A percentile compares a stretch with the other conserved stretches of the same genome.
These are phyloP conservation scores for Caenorhabditis japonica DNA, from an alignment of 2,888 invertebrate genomes.

Conservation along the genomic window DNA sequence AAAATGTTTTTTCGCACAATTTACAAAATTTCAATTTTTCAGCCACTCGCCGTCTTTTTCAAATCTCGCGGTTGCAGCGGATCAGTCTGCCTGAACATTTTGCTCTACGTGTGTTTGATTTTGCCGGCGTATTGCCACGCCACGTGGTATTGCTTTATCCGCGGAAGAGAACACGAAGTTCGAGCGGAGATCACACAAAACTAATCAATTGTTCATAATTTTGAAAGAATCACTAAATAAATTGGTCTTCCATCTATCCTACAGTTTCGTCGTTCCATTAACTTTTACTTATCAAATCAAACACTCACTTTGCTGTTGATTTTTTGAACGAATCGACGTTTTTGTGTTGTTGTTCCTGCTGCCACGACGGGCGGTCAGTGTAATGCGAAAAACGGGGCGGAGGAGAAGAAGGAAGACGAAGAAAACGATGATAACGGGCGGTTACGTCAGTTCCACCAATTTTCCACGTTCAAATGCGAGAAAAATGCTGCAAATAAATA, in stretches of 20 bases:
- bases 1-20: too few relatives aligned
- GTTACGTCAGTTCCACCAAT: too few relatives aligned
- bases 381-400: constrained; percentile 23
- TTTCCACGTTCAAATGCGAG: too few relatives aligned
- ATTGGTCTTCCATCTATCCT: not conserved
- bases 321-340: constrained; percentile 15
- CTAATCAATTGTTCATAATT: too few relatives aligned
- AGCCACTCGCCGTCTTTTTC: constrained; percentile 53
- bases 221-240: constrained; percentile 1
- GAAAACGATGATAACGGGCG: too few relatives aligned
- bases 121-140: constrained; percentile 47
- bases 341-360: constrained; percentile 8
- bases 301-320: constrained; percentile 19
- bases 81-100: constrained; percentile 34
- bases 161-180: constrained; percentile 43
- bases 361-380: constrained; percentile 16
- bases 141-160: constrained; percentile 46
- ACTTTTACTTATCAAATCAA: constrained; percentile 5
- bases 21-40: too few relatives aligned
- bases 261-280: not conserved
- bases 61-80: constrained; percentile 44
- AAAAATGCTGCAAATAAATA: too few relatives aligned
- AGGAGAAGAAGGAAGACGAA: too few relatives aligned
- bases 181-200: constrained; percentile 21
- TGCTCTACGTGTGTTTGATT: constrained; percentile 40